Conservation (phyloP, 2,888 invertebrate species). For the Thecophora atra region DNA sequence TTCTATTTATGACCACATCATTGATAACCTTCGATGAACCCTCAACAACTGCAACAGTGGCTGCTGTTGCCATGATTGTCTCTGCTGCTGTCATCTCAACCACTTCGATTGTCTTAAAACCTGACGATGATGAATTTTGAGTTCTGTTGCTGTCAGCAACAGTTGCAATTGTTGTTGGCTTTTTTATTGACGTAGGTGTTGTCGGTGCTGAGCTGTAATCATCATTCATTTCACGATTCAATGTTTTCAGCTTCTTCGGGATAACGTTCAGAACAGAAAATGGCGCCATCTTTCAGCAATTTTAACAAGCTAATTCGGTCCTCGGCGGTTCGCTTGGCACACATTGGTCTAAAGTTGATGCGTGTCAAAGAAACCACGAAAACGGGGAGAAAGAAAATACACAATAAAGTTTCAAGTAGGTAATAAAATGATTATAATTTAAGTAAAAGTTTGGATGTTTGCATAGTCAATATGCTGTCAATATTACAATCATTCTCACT, state of each 20-base stretch:
- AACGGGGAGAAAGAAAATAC: not conserved
- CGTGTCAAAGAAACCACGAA: not conserved
- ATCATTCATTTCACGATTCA: conserved; percentile 57
- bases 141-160: conserved; percentile 37
- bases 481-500: no score
- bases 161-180: conserved; percentile 39
- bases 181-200: conserved; percentile 40
- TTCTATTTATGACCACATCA: conserved; percentile 41
- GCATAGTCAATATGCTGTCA: no score
- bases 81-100: conserved; percentile 50
- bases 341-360: conserved; percentile 70
- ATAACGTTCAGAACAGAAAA: conserved; percentile 64
- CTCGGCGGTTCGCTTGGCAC: conserved; percentile 86
- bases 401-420: not conserved
- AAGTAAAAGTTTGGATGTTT: no score
- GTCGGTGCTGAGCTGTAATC: conserved; percentile 47
- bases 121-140: conserved; percentile 28
- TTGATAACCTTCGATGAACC: conserved; percentile 41
- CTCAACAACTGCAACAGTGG: conserved; percentile 43
- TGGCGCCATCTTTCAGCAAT: conserved; percentile 69
- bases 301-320: conserved; percentile 87
- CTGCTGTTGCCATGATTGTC: conserved; percentile 50
- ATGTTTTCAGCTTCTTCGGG: conserved; percentile 64
- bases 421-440: no score
- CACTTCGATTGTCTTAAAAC: conserved; percentile 58